A percentile compares a stretch with the other conserved stretches of the same genome.
These are phyloP conservation scores for Beris chalybata DNA, from an alignment of 2,888 invertebrate genomes.

Conservation along the genomic window DNA sequence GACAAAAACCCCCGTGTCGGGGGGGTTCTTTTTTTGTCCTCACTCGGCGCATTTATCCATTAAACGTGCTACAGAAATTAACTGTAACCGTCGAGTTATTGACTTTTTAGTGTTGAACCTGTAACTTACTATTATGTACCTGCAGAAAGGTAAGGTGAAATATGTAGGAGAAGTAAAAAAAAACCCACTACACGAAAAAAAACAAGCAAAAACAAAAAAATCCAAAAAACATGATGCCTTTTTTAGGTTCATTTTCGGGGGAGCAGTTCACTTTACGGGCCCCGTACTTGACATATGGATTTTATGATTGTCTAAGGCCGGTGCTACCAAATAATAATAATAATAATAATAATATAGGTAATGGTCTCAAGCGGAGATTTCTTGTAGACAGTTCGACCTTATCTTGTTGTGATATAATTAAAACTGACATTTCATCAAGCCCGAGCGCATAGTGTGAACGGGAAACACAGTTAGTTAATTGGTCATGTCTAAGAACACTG, in stretches of 20 bases:
- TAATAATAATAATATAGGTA: too few species aligned
- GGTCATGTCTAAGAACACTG: conserved; percentile 13
- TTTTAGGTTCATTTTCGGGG: background rate
- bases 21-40: background rate
- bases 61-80: conserved; percentile 3
- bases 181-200: conserved; percentile 1
- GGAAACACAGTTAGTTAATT: conserved; percentile 14
- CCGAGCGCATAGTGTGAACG: conserved; percentile 3
- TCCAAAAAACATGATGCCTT: background rate
- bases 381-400: conserved; percentile 18
- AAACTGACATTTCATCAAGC: conserved; percentile 23
- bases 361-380: conserved; percentile 14
- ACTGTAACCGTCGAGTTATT: conserved; percentile 13
- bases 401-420: conserved; percentile 24
- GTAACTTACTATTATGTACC: background rate
- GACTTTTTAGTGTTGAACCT: conserved; percentile 3
- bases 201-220: conserved; percentile 1
- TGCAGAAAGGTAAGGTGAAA: conserved; percentile 16
- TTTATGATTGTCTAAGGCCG: conserved; percentile 7
- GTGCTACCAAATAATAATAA: conserved; percentile 20
- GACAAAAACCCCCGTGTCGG: background rate
- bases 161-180: background rate
- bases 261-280: conserved; percentile 4
- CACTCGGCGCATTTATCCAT: background rate
- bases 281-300: conserved; percentile 11